Conservation (phyloP, 1,140 invertebrate genomes). For the Drosophila tropicalis region DNA sequence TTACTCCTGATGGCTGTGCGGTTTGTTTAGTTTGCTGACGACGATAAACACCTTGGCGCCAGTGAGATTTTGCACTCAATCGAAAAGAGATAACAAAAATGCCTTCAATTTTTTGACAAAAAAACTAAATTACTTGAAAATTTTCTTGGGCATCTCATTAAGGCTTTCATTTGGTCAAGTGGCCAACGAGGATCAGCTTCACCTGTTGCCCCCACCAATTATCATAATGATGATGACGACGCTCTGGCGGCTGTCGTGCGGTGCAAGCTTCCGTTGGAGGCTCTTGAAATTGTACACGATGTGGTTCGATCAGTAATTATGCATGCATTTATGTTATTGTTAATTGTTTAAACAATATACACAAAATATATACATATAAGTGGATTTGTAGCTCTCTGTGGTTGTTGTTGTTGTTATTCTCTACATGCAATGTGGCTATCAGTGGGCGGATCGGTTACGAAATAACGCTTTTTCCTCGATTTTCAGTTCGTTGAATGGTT, state of each 20-base stretch:
- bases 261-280: conserved; percentile 65
- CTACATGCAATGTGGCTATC: conserved; percentile 34
- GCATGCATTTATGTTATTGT: conserved; percentile 78
- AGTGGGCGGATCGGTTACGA: conserved; percentile 44
- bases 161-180: conserved; percentile 46
- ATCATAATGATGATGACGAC: conserved; percentile 52
- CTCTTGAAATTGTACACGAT: conserved; percentile 76
- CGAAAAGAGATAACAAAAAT: neutral
- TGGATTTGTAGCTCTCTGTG: neutral
- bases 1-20: conserved; percentile 25
- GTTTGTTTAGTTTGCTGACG: conserved; percentile 75
- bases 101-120: conserved; percentile 36
- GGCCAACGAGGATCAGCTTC: conserved; percentile 18
- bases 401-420: conserved; percentile 45
- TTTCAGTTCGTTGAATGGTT: conserved; percentile 58
- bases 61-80: conserved; percentile 26
- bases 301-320: conserved; percentile 60
- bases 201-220: conserved; percentile 48
- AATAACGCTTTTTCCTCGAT: conserved; percentile 33
- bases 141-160: conserved; percentile 19
- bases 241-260: conserved; percentile 69
- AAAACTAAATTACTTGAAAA: conserved; percentile 32
- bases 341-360: conserved; percentile 77
- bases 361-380: neutral
- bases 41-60: conserved; percentile 79